Evolutionary conservation across 2,797 vertebrate species (phyloP), one percentile per base, ranked within the genome.

Genomic region (Brachymystax lenok): DNA sequence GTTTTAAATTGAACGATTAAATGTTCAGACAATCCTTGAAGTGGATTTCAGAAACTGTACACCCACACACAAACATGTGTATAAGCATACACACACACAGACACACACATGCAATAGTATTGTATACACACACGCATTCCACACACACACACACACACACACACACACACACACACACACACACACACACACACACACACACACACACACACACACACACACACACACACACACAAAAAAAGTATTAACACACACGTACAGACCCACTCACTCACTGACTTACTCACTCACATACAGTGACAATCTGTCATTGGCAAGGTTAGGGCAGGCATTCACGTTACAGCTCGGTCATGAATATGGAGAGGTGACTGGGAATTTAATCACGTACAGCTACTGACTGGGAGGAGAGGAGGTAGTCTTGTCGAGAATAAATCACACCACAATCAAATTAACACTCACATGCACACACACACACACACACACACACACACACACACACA

Each of bases 191-290:
- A 24, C 64, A 63, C 35, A 69, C n/a, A 64, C 59, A 74, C 50
- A 72, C 66, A 71, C 72, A 75, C 51, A 63, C 64, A 59, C 28
- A 69, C 74, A 73, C 71, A 77, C 50, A 70, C 8, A 28, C 46
- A 70, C 27, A 69, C n/a, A n/a, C 30, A 33, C 30, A 5, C 30
- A 33, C 30, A 5, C 30, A n/a, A n/a, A n/a, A n/a, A 24, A 74
- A 2, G 50, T 4, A 66, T 5, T 46, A 10, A 67, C 30, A 63
- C 50, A 73, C 71, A 63, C 72, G 40, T 8, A 63, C 72, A 74
- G 2, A 40, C 73, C 12, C 73, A 74, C 16, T 5, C 66, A 46
- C n/a, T 24, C 59, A 35, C 33, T 35, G 5, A 35, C 33, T 35
- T 24, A 24, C 24, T 35, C 33, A 67, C 75, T 71, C 52, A 56